Evolutionary conservation across 2,113 vertebrate species (phyloP).

Genomic region (Acinonyx jubatus): DNA sequence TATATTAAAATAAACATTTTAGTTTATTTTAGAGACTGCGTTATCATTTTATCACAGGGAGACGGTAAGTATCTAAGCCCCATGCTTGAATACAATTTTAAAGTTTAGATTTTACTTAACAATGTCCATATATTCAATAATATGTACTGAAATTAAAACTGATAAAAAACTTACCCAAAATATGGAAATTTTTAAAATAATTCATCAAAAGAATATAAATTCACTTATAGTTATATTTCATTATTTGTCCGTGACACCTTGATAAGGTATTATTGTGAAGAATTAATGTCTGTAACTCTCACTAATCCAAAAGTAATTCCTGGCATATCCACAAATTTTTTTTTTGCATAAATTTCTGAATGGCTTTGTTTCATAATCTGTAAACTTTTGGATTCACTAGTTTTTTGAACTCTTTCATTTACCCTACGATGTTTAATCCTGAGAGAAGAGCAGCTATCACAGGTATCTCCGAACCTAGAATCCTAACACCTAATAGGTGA

Average conservation of each 20-base stretch:
- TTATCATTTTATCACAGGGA: no score
- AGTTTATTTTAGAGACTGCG: background rate
- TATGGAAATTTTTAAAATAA: background rate
- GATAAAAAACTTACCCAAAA: background rate
- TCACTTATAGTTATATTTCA: background rate
- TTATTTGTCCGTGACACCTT: background rate
- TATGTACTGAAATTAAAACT: background rate
- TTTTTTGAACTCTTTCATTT: background rate
- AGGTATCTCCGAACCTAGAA: background rate
- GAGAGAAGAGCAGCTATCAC: background rate
- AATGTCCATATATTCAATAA: background rate
- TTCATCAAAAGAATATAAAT: background rate
- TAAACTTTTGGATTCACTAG: background rate
- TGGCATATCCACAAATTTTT: background rate
- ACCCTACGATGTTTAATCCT: background rate
- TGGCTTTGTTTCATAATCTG: background rate
- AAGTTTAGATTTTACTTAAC: conserved; percentile 13
- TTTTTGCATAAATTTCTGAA: background rate
- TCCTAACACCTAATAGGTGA: background rate
- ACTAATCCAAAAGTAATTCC: background rate
- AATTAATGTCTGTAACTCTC: background rate
- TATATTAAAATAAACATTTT: background rate
- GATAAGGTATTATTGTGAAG: background rate
- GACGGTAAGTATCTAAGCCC: background rate
- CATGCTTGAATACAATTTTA: background rate